Base-by-base conservation (phyloP, 2,888 invertebrate genomes). In the Hydraecia micacea region DNA sequence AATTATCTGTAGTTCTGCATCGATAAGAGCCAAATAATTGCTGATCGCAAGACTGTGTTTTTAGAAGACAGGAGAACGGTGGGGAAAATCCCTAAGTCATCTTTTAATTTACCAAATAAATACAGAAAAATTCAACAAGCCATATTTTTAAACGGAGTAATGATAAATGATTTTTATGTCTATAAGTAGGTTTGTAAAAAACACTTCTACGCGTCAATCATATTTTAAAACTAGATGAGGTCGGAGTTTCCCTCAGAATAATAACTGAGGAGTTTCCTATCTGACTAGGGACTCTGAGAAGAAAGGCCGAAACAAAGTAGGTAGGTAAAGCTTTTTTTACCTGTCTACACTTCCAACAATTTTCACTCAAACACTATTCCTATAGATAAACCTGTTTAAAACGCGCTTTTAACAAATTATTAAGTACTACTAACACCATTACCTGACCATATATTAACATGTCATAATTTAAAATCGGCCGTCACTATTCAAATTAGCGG, bases 401-500 rank as follows among this genome's bases (percentile, higher is more conserved):
- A 25, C 49, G 6, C 28, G 7, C 36, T 71, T 73, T 49, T 18
- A 77, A 69, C 28, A 79, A 81, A 70, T 42, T n/a, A 63, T 18
- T 11, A n/a, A n/a, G n/a, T n/a, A 79, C 49, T 11, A 78, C 55
- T 36, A 72, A 60, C 67, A 77, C 67, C 28, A 83, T 78, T 72
- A 75, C 75, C 52, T 63, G n/a, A 55, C 80, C 80, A 81, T 88
- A 77, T 62, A 82, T 78, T 68, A 82, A 69, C 60, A 80, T 79
- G 77, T 80, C 71, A 80, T 83, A 79, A 87, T 85, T 84, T 81
- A 69, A 84, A 83, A 81, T 81, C 80, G 75, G 39, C 80, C 79
- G 79, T 75, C 89, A 80, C 77, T 81, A 86, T 86, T 83, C 81
- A 88, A 89, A 91, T 92, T 90, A 91, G 90, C 80, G 85, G 87